phyloP scores from a whole-genome alignment of 2,113 vertebrate genomes.

The Jacana jacana region DNA sequence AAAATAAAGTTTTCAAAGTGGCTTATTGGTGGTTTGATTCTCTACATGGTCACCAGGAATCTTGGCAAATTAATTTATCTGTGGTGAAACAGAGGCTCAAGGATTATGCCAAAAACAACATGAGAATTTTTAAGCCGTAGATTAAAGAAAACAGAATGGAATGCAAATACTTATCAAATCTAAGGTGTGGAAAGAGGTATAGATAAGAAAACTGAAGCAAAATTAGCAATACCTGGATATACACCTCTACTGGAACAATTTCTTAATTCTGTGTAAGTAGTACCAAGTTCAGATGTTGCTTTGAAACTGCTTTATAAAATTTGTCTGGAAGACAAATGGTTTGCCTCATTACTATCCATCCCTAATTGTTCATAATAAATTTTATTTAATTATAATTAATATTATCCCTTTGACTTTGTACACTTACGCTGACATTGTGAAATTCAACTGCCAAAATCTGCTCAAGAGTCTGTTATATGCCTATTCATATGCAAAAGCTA shows the following conservation, averaged over 20 bases:
- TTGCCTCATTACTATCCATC: neutral
- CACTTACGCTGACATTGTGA: neutral
- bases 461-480: neutral
- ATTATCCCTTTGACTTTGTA: neutral
- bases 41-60: neutral
- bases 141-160: neutral
- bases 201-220: neutral
- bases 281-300: neutral
- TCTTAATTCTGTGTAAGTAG: neutral
- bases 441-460: neutral
- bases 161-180: neutral
- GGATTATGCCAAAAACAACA: neutral
- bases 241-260: neutral
- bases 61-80: neutral
- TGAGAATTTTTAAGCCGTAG: neutral
- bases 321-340: neutral
- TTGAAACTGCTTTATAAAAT: neutral
- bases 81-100: neutral
- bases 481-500: neutral
- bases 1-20: neutral
- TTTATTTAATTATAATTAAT: neutral
- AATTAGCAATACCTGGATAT: neutral
- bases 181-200: neutral
- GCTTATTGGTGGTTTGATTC: neutral
- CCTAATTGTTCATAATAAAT: neutral